phyloP scores from a whole-genome alignment of 2,113 vertebrate species.

The Poecilia latipinna region DNA sequence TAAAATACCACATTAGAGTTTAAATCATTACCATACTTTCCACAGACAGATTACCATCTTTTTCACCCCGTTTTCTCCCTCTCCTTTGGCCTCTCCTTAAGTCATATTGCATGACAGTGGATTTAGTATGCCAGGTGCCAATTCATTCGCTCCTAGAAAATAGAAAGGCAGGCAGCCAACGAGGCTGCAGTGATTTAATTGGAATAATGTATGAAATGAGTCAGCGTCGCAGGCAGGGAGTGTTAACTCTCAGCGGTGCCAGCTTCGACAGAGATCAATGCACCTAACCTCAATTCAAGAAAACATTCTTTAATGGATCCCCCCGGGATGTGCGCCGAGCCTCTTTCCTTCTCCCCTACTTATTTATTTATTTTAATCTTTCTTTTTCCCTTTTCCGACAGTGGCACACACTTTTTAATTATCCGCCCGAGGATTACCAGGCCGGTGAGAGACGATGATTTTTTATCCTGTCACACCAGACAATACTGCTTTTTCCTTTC shows the following conservation, averaged over 20 bases:
- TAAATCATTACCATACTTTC: slow-evolving; percentile 31
- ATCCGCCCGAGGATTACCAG: slow-evolving; percentile 79
- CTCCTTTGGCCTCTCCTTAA: slow-evolving; percentile 30
- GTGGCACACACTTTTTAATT: slow-evolving; percentile 83
- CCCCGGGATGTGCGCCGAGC: slow-evolving; percentile 71
- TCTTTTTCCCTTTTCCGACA: slow-evolving; percentile 66
- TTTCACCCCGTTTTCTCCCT: not conserved
- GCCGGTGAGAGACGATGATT: slow-evolving; percentile 71
- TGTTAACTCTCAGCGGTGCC: slow-evolving; percentile 78
- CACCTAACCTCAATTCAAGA: slow-evolving; percentile 85
- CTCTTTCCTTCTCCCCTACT: slow-evolving; percentile 65
- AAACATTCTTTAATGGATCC: slow-evolving; percentile 86
- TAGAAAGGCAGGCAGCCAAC: slow-evolving; percentile 53
- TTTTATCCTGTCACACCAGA: slow-evolving; percentile 74
- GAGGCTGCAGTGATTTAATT: slow-evolving; percentile 76
- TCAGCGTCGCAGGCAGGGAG: slow-evolving; percentile 74
- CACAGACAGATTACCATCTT: slow-evolving; percentile 48
- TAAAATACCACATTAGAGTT: slow-evolving; percentile 56
- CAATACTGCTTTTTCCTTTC: slow-evolving; percentile 71
- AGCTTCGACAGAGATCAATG: slow-evolving; percentile 85
- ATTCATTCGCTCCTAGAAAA: slow-evolving; percentile 47
- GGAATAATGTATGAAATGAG: slow-evolving; percentile 85
- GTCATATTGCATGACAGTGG: slow-evolving; percentile 50
- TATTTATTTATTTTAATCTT: slow-evolving; percentile 82
- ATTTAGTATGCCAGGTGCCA: slow-evolving; percentile 67